Evolutionary conservation across 2,888 invertebrate genomes (phyloP), one percentile per base, ranked within the genome.

Genomic region (Hirtodrosophila trivittata): DNA sequence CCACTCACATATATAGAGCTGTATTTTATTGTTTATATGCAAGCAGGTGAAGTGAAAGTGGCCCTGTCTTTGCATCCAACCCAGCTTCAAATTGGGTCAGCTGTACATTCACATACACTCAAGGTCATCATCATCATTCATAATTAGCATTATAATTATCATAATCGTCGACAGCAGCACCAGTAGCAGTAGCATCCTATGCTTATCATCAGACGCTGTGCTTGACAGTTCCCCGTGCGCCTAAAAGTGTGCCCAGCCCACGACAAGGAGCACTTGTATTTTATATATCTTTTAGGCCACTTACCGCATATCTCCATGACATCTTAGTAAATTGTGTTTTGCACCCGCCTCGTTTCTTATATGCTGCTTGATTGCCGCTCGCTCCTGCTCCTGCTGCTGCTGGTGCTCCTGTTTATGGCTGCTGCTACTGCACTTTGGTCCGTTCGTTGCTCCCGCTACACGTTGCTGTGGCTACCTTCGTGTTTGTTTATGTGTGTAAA

Each of bases 231-330:
- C 42, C 37, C 25, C 10, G 13, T 21, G 54, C 63, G 47, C 55
- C 54, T 32, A 43, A 43, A 14, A 67, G 33, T 65, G 59, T 43
- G 59, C 43, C 65, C 45, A 46, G 14, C 38, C 7, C 18, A 10
- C 16, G 5, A 21, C 18, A 21, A 21, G 5, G 18, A 21, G 18
- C 18, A 21, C 18, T 3, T 21, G 5, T 21, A 21, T 21, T 3
- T 21, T n/a, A 10, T 14, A 6, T n/a, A 12, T 6, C 46, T 30
- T 10, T 18, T 4, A 6, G 14, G 10, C 5, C 46, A 87, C 89
- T 76, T 87, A 89, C 89, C 89, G 89, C 88, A 84, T 89, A 89
- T 89, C 89, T 88, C 89, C 89, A 88, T 77, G 87, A 88, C 87
- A 88, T 88, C 74, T 80, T 86, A 71, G 64, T 67, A 38, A 45